Evolutionary conservation across 2,797 vertebrate genomes (phyloP), one percentile per base, ranked within the genome.

Genomic region (Rhynchotus rufescens): DNA sequence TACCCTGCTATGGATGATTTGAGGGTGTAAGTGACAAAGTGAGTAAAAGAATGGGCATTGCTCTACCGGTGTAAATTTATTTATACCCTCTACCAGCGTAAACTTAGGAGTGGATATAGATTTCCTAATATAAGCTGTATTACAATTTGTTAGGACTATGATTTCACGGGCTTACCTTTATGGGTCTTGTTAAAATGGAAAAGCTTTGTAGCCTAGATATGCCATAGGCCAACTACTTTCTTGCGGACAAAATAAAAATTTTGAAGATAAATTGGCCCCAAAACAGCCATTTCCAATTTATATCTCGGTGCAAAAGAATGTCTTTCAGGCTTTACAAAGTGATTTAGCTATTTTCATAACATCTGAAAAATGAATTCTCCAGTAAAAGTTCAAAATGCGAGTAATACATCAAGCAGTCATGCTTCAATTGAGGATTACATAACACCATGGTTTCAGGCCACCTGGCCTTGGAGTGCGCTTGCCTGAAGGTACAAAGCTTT

Each of bases 251-350:
- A 86, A 47, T 51, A 84, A 52, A 52, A 78, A 91, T 82, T 90
- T 45, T 82, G 72, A 84, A 95, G 57, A 65, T 59, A 78, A 88
- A 91, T 26, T 88, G 76, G 45, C 51, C 81, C 54, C 65, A 10
- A 88, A 93, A 30, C 72, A 94, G 61, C 68, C 72, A 92, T 86
- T 95, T 95, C 61, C 75, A 84, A 65, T 91, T 93, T 34, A 82
- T 88, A 81, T 72, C 45, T 61, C 65, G 28, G 59, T 82, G 34
- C 60, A 86, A 86, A 90, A 84, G 40, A 61, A 90, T 60, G 68
- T 82, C 65, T 30, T 89, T 80, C 45, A 59, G 75, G 83, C 67
- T 89, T 91, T 61, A 89, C 45, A 93, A 89, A 92, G 89, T 79
- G 88, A 91, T 88, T 86, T 64, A 79, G 44, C 40, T 88, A 79